phyloP scores from a whole-genome alignment of 2,797 vertebrate species.

The Notoglanidium macrostoma region DNA sequence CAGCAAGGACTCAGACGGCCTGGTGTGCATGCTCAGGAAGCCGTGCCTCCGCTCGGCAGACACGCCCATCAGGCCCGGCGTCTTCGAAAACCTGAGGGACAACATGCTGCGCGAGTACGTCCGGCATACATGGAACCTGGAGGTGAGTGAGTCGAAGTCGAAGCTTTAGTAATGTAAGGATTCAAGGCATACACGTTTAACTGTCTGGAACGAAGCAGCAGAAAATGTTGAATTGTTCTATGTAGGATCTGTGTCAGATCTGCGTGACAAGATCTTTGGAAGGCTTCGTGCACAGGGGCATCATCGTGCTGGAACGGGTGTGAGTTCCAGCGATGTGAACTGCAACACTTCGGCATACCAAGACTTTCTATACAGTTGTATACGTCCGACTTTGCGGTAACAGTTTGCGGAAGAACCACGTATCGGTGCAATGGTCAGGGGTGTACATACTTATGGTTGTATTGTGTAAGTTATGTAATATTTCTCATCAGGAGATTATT shows the following conservation, averaged over 20 bases:
- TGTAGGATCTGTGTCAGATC: neutral
- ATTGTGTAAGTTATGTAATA: neutral
- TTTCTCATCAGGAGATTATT: neutral
- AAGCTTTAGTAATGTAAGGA: neutral
- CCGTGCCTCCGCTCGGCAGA: slow-evolving; percentile 86
- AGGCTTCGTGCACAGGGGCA: no score
- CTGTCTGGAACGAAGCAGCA: neutral
- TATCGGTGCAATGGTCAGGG: neutral
- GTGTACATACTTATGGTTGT: neutral
- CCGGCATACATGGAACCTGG: slow-evolving; percentile 84
- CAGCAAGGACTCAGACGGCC: slow-evolving; percentile 88
- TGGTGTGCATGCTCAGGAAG: slow-evolving; percentile 84
- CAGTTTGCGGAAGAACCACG: neutral
- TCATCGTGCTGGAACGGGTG: neutral
- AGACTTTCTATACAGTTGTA: neutral
- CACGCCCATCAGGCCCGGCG: slow-evolving; percentile 72
- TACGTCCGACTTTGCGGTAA: no score
- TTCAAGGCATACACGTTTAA: neutral
- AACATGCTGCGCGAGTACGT: slow-evolving; percentile 95
- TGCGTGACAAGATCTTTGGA: no score
- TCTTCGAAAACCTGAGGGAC: slow-evolving; percentile 88
- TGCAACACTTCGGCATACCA: no score
- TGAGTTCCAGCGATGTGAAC: neutral
- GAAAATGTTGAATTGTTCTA: neutral
- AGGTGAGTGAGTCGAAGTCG: neutral